Evolutionary conservation across 2,888 invertebrate genomes (phyloP).

Genomic region (Sericinus montela): DNA sequence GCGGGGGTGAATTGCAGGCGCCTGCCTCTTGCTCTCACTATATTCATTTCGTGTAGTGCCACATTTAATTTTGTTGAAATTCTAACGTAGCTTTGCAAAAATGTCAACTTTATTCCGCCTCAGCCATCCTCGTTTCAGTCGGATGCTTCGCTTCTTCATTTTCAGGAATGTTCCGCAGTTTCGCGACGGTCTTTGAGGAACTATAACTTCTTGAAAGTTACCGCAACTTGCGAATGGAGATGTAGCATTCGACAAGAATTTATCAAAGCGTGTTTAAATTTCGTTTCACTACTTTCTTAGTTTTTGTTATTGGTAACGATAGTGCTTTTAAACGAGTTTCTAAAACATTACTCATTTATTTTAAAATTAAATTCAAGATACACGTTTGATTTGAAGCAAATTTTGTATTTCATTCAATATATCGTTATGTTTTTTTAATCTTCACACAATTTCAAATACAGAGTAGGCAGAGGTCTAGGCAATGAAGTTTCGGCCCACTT

Average conservation of each 20-base stretch:
- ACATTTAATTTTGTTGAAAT: slow-evolving; percentile 79
- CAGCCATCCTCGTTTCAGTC: slow-evolving; percentile 70
- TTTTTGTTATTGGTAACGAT: slow-evolving; percentile 17
- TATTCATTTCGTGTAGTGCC: slow-evolving; percentile 76
- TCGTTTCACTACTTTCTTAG: slow-evolving; percentile 64
- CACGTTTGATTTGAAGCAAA: too few species aligned
- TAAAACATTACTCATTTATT: too few species aligned
- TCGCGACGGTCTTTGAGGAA: slow-evolving; percentile 75
- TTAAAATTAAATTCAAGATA: too few species aligned
- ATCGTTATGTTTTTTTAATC: too few species aligned
- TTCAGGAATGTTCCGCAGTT: slow-evolving; percentile 71
- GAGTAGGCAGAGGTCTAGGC: too few species aligned
- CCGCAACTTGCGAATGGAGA: slow-evolving; percentile 65
- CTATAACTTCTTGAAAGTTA: slow-evolving; percentile 77
- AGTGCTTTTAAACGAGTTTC: background rate
- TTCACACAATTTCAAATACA: too few species aligned
- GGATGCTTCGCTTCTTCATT: slow-evolving; percentile 72
- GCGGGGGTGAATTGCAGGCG: slow-evolving; percentile 10
- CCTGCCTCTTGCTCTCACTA: slow-evolving; percentile 51
- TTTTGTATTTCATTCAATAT: too few species aligned
- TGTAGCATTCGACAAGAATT: slow-evolving; percentile 72
- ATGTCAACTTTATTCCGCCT: slow-evolving; percentile 78
- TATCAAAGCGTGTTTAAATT: slow-evolving; percentile 77
- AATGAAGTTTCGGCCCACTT: too few species aligned
- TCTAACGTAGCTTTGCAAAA: slow-evolving; percentile 78